Evolutionary conservation across 2,113 vertebrate species (phyloP), one percentile per base, ranked within the genome.

Genomic region (Pollachius pollachius): DNA sequence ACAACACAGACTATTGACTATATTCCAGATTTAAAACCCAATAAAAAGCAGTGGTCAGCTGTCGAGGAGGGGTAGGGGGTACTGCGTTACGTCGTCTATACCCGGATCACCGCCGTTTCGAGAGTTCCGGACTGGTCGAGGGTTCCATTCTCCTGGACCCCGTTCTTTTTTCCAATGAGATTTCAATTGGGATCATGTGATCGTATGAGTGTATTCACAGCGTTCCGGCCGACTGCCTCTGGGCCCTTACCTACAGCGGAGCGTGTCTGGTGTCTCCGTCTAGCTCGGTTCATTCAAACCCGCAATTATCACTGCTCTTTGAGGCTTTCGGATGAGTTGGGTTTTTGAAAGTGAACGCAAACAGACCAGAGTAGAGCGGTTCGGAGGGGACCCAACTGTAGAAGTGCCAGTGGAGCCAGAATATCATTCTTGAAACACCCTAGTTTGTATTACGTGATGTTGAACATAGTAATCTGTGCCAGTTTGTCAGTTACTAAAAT

Each of bases 91-190:
- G 58, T 60, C 58, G 23, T 58, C 41, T 71, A 62, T 73, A 75
- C 71, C 30, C 65, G 70, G 75, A 78, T 67, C 70, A 64, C 71
- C 66, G 1, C 73, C 75, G 80, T 84, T 82, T 77, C 69, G 4
- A 8, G 13, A 68, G 60, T 67, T 80, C 75, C 69, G 52, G 25
- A 68, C 19, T 1, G 13, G 25, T 13, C 16, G 11, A 63, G 27
- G 62, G 71, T 70, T 80, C 68, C 19, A 19, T 60, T 60, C 58
- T 60, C n/a, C 9, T 60, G 58, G 58, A 12, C 3, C 30, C 30
- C 30, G 5, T 60, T 18, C n/a, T 60, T 69, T n/a, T 63, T 37
- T 68, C 67, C 1, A 67, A 73, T 25, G 1, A 75, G 1, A 75
- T 79, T 80, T 77, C 23, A 48, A 67, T 64, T 74, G 30, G 30